A percentile compares a stretch with the other conserved stretches of the same genome.
These are phyloP conservation scores for Lagria hirta DNA, from an alignment of 2,888 invertebrate genomes.

Conservation along the genomic window DNA sequence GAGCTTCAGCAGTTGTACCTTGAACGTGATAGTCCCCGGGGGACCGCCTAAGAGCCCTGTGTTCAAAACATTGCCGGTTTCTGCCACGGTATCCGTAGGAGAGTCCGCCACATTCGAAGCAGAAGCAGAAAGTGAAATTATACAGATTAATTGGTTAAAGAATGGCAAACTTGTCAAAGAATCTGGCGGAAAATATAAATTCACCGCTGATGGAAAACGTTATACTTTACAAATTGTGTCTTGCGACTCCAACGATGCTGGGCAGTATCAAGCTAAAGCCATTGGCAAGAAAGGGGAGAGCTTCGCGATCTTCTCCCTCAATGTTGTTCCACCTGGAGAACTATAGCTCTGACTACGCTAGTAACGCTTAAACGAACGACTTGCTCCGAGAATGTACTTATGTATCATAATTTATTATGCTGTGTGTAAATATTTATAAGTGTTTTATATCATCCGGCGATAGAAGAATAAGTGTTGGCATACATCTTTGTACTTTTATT, in stretches of 20 bases:
- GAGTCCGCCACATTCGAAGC: conserved; percentile 80
- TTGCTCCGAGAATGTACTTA: conserved; percentile 46
- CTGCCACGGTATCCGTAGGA: conserved; percentile 78
- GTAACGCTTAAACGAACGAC: conserved; percentile 48
- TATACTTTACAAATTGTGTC: conserved; percentile 78
- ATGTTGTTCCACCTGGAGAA: conserved; percentile 65
- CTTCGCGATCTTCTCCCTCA: conserved; percentile 82
- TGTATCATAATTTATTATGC: conserved; percentile 43
- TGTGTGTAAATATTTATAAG: conserved; percentile 46
- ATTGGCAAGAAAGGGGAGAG: conserved; percentile 85
- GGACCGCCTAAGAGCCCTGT: conserved; percentile 81
- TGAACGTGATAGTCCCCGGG: conserved; percentile 83
- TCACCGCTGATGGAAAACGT: conserved; percentile 78
- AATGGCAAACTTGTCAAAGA: conserved; percentile 90
- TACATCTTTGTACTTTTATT: conserved; percentile 17
- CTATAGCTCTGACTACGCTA: conserved; percentile 48
- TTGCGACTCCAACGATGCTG: conserved; percentile 75
- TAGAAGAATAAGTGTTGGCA: conserved; percentile 21
- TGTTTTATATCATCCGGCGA: conserved; percentile 42
- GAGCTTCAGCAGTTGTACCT: conserved; percentile 88
- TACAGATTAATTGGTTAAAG: conserved; percentile 82
- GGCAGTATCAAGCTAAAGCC: conserved; percentile 85
- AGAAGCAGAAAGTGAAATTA: conserved; percentile 72
- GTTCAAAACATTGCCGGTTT: conserved; percentile 87
- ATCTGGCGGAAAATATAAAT: conserved; percentile 72